Conservation (phyloP, 2,113 vertebrate species). For the Chamaea fasciata region DNA sequence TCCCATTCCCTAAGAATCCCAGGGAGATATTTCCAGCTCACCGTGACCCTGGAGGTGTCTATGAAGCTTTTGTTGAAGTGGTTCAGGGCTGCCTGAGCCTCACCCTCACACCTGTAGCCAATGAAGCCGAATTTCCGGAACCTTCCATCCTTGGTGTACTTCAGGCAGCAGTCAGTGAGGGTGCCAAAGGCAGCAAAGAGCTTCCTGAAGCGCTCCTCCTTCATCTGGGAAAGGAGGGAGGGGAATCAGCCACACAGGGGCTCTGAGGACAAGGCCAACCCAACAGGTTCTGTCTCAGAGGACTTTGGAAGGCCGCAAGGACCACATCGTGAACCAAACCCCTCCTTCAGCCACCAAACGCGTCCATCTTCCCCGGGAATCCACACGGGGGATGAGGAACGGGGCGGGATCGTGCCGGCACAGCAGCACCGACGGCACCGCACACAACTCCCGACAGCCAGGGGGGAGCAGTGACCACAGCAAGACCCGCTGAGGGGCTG, state of each 20-base stretch:
- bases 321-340: rapidly evolving
- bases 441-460: rapidly evolving
- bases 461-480: rapidly evolving
- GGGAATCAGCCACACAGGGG: rapidly evolving
- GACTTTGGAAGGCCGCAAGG: rapidly evolving
- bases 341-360: rapidly evolving
- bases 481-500: rapidly evolving
- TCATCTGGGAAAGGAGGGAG: conserved; percentile 74
- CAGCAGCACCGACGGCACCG: not conserved
- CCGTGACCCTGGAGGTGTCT: conserved; percentile 86
- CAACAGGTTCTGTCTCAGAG: rapidly evolving
- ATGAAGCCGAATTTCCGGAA: conserved; percentile 96
- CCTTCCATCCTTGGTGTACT: conserved; percentile 92
- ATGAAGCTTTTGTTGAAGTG: conserved; percentile 92
- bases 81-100: conserved; percentile 77
- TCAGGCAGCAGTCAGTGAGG: conserved; percentile 87
- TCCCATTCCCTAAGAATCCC: not conserved
- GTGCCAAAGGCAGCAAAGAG: conserved; percentile 87
- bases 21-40: conserved; percentile 12
- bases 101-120: conserved; percentile 87
- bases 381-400: rapidly evolving
- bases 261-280: rapidly evolving
- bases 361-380: rapidly evolving
- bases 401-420: rapidly evolving
- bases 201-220: conserved; percentile 86